phyloP scores from a whole-genome alignment of 2,888 invertebrate species.

The Agrotis puta region DNA sequence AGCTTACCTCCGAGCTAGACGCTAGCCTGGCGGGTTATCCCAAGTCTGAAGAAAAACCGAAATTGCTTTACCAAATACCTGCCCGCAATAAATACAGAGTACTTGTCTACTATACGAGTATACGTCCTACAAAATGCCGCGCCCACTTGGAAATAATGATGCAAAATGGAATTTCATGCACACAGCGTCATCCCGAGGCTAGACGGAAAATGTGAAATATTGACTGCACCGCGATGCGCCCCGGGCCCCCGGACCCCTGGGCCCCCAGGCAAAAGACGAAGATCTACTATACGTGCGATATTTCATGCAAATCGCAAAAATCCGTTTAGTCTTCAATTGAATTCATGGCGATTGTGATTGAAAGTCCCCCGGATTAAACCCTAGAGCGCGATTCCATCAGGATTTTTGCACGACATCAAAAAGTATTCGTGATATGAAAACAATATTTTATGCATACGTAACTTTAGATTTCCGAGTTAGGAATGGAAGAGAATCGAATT shows the following conservation, averaged over 20 bases:
- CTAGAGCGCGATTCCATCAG: conserved; percentile 34
- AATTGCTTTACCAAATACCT: conserved; percentile 68
- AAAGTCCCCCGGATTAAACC: conserved; percentile 50
- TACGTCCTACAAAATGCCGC: conserved; percentile 69
- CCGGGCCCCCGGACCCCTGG: conserved; percentile 25
- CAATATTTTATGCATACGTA: conserved; percentile 23
- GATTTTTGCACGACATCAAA: conserved; percentile 44
- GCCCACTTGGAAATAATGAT: conserved; percentile 85
- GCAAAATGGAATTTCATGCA: conserved; percentile 80
- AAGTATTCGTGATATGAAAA: conserved; percentile 33
- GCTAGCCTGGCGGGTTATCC: conserved; percentile 14
- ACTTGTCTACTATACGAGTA: conserved; percentile 30
- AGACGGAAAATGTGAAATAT: conserved; percentile 75
- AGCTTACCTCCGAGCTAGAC: conserved; percentile 25
- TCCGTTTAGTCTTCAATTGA: conserved; percentile 72
- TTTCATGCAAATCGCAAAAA: conserved; percentile 76
- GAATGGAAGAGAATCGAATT: conserved; percentile 18
- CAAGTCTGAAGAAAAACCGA: conserved; percentile 55
- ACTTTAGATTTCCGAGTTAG: conserved; percentile 5
- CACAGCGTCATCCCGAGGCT: conserved; percentile 64
- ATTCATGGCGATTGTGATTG: conserved; percentile 66
- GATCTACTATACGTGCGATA: conserved; percentile 57
- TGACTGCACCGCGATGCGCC: conserved; percentile 69
- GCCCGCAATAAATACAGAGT: conserved; percentile 69
- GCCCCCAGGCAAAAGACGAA: conserved; percentile 55